Conservation (phyloP, 2,888 invertebrate genomes). For the Lottia scabra region DNA sequence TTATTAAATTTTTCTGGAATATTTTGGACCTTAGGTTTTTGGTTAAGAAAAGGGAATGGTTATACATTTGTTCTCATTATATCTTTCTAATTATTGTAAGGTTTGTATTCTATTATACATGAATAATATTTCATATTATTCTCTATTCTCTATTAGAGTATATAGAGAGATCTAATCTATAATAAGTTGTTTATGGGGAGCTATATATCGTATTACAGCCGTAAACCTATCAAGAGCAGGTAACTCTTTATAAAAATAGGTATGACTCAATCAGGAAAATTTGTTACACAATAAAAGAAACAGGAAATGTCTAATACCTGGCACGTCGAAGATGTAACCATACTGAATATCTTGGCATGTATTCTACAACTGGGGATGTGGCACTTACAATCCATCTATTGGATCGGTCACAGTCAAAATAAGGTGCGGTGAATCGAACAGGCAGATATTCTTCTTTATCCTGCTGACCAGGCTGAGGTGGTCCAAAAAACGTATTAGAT, state of each 20-base stretch:
- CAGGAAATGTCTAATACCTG: constrained; percentile 42
- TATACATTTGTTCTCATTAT: no score
- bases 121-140: no score
- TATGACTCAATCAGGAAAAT: no score
- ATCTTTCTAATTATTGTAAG: no score
- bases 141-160: no score
- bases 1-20: no score
- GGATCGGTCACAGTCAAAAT: constrained; percentile 94
- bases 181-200: background rate
- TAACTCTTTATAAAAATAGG: no score
- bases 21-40: no score
- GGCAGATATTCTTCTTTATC: constrained; percentile 76
- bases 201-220: background rate
- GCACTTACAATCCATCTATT: constrained; percentile 97
- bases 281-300: no score
- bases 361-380: constrained; percentile 94
- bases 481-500: constrained; percentile 64
- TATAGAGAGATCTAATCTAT: no score
- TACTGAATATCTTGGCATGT: constrained; percentile 78
- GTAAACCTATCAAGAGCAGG: background rate
- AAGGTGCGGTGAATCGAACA: constrained; percentile 93
- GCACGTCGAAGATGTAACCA: constrained; percentile 63
- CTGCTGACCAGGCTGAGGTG: constrained; percentile 65
- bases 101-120: no score
- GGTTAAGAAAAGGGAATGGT: no score